Evolutionary conservation across 2,888 invertebrate genomes (phyloP).

Genomic region (Sphecodes monilicornis): DNA sequence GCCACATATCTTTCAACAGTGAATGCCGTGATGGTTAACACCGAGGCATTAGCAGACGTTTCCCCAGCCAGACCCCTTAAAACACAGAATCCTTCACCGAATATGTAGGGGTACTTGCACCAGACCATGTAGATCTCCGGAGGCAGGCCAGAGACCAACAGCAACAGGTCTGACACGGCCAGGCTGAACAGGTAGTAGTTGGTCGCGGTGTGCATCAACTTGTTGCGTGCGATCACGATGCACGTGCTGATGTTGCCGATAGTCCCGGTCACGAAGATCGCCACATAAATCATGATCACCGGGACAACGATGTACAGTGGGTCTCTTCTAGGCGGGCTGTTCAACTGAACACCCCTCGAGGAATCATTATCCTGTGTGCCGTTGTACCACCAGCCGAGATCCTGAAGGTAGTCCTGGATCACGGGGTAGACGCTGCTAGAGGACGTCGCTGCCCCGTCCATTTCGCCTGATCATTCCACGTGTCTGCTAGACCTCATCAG

Average conservation of each 20-base stretch:
- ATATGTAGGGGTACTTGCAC: conserved; percentile 85
- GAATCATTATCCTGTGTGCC: neutral
- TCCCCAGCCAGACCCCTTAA: conserved; percentile 86
- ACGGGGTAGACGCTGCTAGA: conserved; percentile 20
- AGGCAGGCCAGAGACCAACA: conserved; percentile 87
- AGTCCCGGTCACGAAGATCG: conserved; percentile 87
- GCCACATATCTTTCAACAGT: conserved; percentile 90
- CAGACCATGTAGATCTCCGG: conserved; percentile 86
- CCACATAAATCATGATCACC: conserved; percentile 86
- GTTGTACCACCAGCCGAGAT: conserved; percentile 11
- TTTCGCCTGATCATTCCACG: conserved; percentile 26
- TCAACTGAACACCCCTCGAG: neutral
- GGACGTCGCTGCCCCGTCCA: conserved; percentile 27
- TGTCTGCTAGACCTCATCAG: neutral
- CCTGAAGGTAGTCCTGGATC: neutral
- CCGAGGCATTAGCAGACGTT: conserved; percentile 86
- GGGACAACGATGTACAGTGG: conserved; percentile 84
- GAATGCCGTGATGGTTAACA: conserved; percentile 88
- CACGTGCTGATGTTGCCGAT: conserved; percentile 88
- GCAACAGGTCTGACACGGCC: conserved; percentile 87
- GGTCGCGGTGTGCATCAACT: conserved; percentile 89
- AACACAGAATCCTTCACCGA: conserved; percentile 87
- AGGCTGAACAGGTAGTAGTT: conserved; percentile 89
- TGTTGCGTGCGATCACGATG: conserved; percentile 87
- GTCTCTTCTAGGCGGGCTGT: conserved; percentile 78